These are phyloP conservation scores for Euborellia annulipes DNA, from an alignment of 1,140 invertebrate genomes.

Conservation along the genomic window DNA sequence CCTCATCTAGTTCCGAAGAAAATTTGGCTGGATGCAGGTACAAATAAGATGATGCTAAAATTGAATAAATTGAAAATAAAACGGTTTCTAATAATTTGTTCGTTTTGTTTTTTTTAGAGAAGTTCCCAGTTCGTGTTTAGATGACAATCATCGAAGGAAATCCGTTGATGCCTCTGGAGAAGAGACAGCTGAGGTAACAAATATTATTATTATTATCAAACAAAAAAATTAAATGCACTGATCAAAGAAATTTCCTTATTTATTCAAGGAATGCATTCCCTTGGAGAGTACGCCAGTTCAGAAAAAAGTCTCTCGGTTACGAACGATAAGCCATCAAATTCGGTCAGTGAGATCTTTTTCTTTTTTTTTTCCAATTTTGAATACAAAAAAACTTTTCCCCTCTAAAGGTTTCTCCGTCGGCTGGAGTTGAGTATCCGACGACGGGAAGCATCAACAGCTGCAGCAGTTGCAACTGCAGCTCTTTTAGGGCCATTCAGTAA, in stretches of 20 bases:
- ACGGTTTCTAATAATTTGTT: conserved; percentile 7
- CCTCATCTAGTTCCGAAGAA: conserved; percentile 34
- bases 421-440: conserved; percentile 42
- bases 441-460: conserved; percentile 34
- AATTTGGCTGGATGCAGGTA: conserved; percentile 25
- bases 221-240: background rate
- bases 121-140: conserved; percentile 12
- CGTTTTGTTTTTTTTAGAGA: conserved; percentile 11
- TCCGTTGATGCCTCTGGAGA: conserved; percentile 22
- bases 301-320: conserved; percentile 40
- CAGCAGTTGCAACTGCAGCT: conserved; percentile 36
- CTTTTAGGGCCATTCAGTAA: conserved; percentile 20
- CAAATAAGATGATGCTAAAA: conserved; percentile 20
- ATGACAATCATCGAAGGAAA: conserved; percentile 2
- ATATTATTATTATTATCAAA: background rate
- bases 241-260: background rate
- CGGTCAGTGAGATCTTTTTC: conserved; percentile 27
- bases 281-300: conserved; percentile 28
- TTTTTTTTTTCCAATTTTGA: conserved; percentile 7
- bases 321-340: conserved; percentile 51
- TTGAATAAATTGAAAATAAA: conserved; percentile 21
- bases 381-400: too few relatives aligned
- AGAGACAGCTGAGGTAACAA: conserved; percentile 25
- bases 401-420: conserved; percentile 33
- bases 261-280: background rate